Percentiles rank a stretch among this genome's conserved stretches.
phyloP scores from a whole-genome alignment of 2,888 invertebrate species.

The Eupsilia transversa region DNA sequence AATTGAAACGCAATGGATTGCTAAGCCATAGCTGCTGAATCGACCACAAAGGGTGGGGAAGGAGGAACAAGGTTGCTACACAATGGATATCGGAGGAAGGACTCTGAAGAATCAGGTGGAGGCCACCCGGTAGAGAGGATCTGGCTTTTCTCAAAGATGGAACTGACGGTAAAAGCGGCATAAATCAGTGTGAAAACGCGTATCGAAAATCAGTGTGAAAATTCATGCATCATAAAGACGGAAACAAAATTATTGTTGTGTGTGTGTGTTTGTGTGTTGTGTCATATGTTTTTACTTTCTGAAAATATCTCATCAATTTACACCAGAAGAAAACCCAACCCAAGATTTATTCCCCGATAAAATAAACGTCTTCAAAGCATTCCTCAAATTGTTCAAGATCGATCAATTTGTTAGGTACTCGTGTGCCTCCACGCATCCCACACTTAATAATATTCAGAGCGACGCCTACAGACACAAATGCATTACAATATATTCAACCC shows the following conservation, averaged over 20 bases:
- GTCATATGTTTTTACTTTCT: too few species aligned
- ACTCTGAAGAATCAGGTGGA: too few species aligned
- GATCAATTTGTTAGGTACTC: slow-evolving; percentile 38
- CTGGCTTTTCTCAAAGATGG: background rate
- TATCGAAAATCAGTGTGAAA: too few species aligned
- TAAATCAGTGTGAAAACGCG: too few species aligned
- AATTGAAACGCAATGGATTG: background rate
- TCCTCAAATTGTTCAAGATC: slow-evolving; percentile 18
- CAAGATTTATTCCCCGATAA: too few species aligned
- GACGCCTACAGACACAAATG: slow-evolving; percentile 36
- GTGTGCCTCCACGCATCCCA: slow-evolving; percentile 1
- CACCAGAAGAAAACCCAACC: background rate
- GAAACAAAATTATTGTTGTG: too few species aligned
- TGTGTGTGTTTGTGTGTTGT: too few species aligned
- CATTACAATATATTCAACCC: slow-evolving; percentile 56
- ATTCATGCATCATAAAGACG: too few species aligned
- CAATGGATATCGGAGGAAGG: background rate
- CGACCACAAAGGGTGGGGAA: background rate
- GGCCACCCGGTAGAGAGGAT: too few species aligned
- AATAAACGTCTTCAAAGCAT: slow-evolving; percentile 40
- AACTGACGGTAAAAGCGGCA: too few species aligned
- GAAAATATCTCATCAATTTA: background rate
- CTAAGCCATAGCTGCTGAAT: background rate
- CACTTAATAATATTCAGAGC: slow-evolving; percentile 26
- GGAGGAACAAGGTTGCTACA: background rate